Evolutionary conservation across 2,888 invertebrate genomes (phyloP).

Genomic region (Glaucopsyche alexis): DNA sequence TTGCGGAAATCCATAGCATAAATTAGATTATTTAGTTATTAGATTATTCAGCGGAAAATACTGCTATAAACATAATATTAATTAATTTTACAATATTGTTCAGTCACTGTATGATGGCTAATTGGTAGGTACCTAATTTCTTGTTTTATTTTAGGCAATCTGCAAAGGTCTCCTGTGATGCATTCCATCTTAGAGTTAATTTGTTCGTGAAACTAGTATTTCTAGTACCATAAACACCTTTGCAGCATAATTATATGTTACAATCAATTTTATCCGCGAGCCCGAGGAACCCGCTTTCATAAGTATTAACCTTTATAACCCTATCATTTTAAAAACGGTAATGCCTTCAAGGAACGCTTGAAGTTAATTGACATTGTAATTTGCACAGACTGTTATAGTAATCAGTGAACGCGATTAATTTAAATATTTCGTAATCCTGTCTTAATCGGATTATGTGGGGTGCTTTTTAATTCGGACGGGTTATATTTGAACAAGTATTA

Average conservation of each 20-base stretch:
- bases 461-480: slow-evolving; percentile 26
- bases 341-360: slow-evolving; percentile 23
- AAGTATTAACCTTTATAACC: slow-evolving; percentile 27
- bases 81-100: no score
- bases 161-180: background rate
- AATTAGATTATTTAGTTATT: no score
- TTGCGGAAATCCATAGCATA: no score
- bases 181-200: background rate
- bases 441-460: slow-evolving; percentile 26
- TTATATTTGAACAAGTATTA: slow-evolving; percentile 21
- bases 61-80: no score
- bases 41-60: no score
- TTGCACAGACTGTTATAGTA: slow-evolving; percentile 17
- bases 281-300: slow-evolving; percentile 21
- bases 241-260: slow-evolving; percentile 23
- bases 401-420: slow-evolving; percentile 27
- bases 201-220: slow-evolving; percentile 19
- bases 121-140: background rate
- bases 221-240: slow-evolving; percentile 25
- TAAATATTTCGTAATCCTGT: slow-evolving; percentile 22
- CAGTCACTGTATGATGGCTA: background rate
- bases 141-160: background rate
- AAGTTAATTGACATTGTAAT: slow-evolving; percentile 30
- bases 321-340: slow-evolving; percentile 30
- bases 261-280: slow-evolving; percentile 27